Base-by-base conservation (phyloP, 2,797 vertebrate genomes). In the Mionectes olivaceus region DNA sequence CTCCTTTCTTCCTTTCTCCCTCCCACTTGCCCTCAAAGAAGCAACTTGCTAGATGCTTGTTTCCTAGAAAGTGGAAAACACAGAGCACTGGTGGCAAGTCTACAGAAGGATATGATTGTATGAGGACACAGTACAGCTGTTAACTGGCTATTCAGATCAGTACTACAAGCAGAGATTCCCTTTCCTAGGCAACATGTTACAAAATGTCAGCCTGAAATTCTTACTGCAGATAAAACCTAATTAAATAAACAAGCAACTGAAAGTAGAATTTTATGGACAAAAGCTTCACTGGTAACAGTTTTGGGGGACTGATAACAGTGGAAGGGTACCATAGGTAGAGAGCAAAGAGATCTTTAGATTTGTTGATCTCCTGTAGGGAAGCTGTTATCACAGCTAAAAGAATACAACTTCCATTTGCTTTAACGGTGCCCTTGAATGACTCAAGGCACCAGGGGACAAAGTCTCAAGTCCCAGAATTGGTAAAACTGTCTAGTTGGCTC, bases 361-460 rank as follows among this genome's bases (percentile, higher is more conserved):
- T 49, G 6, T 19, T 83, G 47, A 37, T 4, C 4, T 69, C 19
- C 44, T 52, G 5, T 24, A 70, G 27, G 25, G 73, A 80, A 47
- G 28, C 23, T 39, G 2, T 61, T 61, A 4, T 69, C 47, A 55
- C 8, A 73, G 8, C 55, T 71, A 43, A 63, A 44, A 70, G 32
- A 76, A 71, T 56, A 19, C 19, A 70, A 59, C 4, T 11, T 56
- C 28, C 13, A 7, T 65, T 70, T 78, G 33, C 22, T 81, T 81
- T 78, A 90, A 46, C 19, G 71, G 49, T 13, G 13, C 8, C 30
- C 18, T 85, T 69, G 13, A 69, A 61, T 59, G 12, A 52, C 25
- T 94, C 0, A 0, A 46, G 50, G 30, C 30, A 46, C 8, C 0
- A 1, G 21, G 5, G 11, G 7, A 53, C 32, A 63, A 70, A 75